Percentiles rank a stretch among this genome's conserved stretches.
Conservation (phyloP, 2,888 invertebrate species). For the Lepidochrysops patricia region DNA sequence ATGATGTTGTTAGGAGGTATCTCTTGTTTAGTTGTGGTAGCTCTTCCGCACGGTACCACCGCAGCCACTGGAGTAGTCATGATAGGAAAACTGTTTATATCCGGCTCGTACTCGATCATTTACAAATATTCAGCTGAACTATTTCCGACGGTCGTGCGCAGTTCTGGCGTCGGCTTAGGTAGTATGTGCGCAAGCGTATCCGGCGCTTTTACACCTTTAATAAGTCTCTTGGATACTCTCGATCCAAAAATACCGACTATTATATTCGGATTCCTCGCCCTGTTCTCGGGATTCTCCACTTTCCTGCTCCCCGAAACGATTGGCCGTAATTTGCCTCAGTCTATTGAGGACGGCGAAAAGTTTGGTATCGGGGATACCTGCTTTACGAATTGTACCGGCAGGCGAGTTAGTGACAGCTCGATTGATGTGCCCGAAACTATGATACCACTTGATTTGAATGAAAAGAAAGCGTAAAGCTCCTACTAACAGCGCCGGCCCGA, state of each 20-base stretch:
- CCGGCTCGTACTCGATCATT: slow-evolving; percentile 88
- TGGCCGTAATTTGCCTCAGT: slow-evolving; percentile 86
- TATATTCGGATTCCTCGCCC: slow-evolving; percentile 82
- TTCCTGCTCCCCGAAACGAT: slow-evolving; percentile 87
- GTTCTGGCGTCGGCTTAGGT: slow-evolving; percentile 87
- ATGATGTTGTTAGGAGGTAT: slow-evolving; percentile 87
- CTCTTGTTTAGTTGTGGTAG: slow-evolving; percentile 83
- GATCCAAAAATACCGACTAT: slow-evolving; percentile 86
- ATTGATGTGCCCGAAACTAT: slow-evolving; percentile 58
- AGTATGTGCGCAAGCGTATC: slow-evolving; percentile 90
- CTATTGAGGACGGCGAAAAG: slow-evolving; percentile 87
- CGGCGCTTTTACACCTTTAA: slow-evolving; percentile 85
- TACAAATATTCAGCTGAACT: slow-evolving; percentile 92
- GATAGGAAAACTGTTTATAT: slow-evolving; percentile 87
- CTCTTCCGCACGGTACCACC: slow-evolving; percentile 78
- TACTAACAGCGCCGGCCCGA: too few species aligned
- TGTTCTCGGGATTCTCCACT: slow-evolving; percentile 82
- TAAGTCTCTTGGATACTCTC: slow-evolving; percentile 83
- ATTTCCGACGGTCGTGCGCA: slow-evolving; percentile 89
- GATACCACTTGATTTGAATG: slow-evolving; percentile 52
- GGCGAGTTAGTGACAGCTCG: slow-evolving; percentile 52
- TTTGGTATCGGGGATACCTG: slow-evolving; percentile 89
- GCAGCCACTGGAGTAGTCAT: slow-evolving; percentile 79
- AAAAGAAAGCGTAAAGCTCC: slow-evolving; percentile 46
- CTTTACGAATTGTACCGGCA: slow-evolving; percentile 78